Base-by-base conservation (phyloP, 2,113 vertebrate species). In the Lanius collurio region DNA sequence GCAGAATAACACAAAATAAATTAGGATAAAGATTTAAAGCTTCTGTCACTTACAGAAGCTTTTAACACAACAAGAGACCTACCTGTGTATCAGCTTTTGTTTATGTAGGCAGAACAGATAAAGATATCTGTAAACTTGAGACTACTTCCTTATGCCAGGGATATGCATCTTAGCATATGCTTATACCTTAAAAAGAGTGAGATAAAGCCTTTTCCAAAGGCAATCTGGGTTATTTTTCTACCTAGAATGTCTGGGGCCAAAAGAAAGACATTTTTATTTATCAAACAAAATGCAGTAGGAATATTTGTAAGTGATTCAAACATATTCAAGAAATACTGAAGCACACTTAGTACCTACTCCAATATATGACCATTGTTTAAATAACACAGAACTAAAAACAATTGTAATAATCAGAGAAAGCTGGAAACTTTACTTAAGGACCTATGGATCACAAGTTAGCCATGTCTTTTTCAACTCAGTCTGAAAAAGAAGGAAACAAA, bases 1-100 rank as follows among this genome's bases (percentile, higher is more conserved):
- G 53, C 27, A 74, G 65, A 90, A 56, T 57, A 77, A 70, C 60
- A 90, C 62, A 84, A 86, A 92, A 67, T 64, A 57, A 96, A 80
- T 47, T 57, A 63, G 76, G 24, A 85, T 73, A 88, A 95, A 89
- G 71, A 70, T 65, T 87, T 91, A 86, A 95, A 77, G 47, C 53
- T 76, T 87, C 50, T 87, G 86, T 77, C 53, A 35, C 57, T 94
- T 78, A 80, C 26, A 80, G 87, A 81, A 87, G 49, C 37, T 37
- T 37, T 37, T 37, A 37, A 37, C 37, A 37, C 85, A 95, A 64
- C 60, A 82, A 79, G 50, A 94, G 55, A 76, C 57, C 52, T 79
- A 82, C 56, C 68, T 87, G 55, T 57, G 28, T 44, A 68, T 82
- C 63, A 91, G 39, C 56, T 90, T 82, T 17, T 95, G 57, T 89